Percentiles rank a stretch among this genome's conserved stretches.
These are phyloP conservation scores for Stegana nigrithorax DNA, from an alignment of 2,888 invertebrate genomes.

Conservation along the genomic window DNA sequence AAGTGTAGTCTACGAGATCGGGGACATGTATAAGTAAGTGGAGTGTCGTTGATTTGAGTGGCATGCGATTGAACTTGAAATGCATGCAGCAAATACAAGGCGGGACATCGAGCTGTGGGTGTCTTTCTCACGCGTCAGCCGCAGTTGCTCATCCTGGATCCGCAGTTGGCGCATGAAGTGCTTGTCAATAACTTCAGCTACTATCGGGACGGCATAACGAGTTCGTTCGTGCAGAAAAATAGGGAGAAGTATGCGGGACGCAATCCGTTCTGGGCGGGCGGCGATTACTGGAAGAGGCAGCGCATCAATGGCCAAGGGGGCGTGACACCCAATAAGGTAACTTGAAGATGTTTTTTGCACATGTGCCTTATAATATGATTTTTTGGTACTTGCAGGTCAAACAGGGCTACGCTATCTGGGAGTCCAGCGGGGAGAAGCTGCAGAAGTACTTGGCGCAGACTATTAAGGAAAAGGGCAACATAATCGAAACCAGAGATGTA, in stretches of 20 bases:
- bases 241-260: slow-evolving; percentile 69
- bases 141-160: slow-evolving; percentile 65
- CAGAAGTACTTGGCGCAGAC: too few relatives aligned
- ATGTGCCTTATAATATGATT: background rate
- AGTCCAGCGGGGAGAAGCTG: slow-evolving; percentile 43
- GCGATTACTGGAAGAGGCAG: slow-evolving; percentile 69
- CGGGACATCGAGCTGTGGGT: slow-evolving; percentile 63
- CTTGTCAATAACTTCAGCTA: slow-evolving; percentile 66
- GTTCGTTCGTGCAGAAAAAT: slow-evolving; percentile 39
- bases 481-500: slow-evolving; percentile 55
- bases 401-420: slow-evolving; percentile 48
- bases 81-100: slow-evolving; percentile 54
- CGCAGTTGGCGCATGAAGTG: slow-evolving; percentile 62
- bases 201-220: slow-evolving; percentile 58
- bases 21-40: slow-evolving; percentile 66
- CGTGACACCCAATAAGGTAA: slow-evolving; percentile 69
- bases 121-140: slow-evolving; percentile 65
- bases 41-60: background rate
- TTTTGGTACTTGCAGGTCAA: slow-evolving; percentile 35
- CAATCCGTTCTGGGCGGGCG: slow-evolving; percentile 69
- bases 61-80: background rate
- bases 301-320: slow-evolving; percentile 69
- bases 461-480: too few relatives aligned
- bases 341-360: background rate
- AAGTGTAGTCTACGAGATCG: slow-evolving; percentile 61